Percentiles rank a stretch among this genome's conserved stretches.
Conservation (phyloP, 2,888 invertebrate species). For the Norana najaformis region DNA sequence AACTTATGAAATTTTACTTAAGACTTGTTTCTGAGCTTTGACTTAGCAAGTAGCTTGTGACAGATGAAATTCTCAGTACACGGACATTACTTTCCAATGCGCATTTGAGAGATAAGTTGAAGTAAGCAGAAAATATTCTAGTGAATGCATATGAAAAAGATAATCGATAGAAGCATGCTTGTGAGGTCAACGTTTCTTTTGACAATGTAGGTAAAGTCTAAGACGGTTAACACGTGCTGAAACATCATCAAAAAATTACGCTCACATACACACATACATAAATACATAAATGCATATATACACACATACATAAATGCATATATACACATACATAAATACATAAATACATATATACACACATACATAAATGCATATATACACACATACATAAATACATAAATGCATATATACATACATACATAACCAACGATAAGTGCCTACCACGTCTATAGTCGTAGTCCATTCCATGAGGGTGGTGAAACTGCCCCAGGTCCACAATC, state of each 20-base stretch:
- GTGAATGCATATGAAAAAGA: not conserved
- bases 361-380: no score
- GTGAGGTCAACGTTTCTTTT: not conserved
- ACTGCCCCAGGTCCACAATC: slow-evolving; percentile 22
- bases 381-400: no score
- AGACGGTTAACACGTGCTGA: no score
- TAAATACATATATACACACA: no score
- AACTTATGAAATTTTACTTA: no score
- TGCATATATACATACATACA: not conserved
- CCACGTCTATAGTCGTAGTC: not conserved
- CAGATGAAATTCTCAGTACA: no score
- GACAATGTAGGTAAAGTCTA: not conserved
- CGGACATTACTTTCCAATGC: no score
- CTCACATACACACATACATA: not conserved
- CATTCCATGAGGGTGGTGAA: slow-evolving; percentile 1
- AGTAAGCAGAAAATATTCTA: not conserved
- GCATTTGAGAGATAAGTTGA: not conserved
- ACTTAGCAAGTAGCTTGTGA: no score
- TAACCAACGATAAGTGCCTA: not conserved
- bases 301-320: no score
- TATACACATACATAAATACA: no score
- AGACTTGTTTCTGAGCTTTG: no score
- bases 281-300: not conserved
- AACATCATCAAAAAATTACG: no score
- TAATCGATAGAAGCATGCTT: not conserved